Base-by-base conservation (phyloP, 2,113 vertebrate species). In the Propithecus coquereli region DNA sequence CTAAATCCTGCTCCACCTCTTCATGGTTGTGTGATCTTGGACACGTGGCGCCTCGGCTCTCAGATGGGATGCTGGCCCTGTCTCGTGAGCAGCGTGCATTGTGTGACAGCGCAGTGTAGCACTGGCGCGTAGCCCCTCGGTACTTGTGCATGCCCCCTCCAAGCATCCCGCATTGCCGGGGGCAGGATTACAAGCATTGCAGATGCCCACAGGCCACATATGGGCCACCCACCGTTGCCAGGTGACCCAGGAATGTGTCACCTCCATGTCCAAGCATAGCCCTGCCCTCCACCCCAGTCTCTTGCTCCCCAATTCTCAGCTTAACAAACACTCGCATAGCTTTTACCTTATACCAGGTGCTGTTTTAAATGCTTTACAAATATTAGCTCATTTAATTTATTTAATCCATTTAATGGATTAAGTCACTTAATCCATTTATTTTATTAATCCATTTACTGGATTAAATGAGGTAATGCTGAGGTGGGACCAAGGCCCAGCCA, bases 361-460 rank as follows among this genome's bases (percentile, higher is more conserved):
- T 40, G 9, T 54, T 77, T 68, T 47, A 81, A 96, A 65, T 34
- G 52, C 18, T 94, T 91, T 81, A 43, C 14, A 77, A 85, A 97
- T 86, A 96, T 63, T 76, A 94, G 80, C 37, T 52, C 57, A 3
- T 59, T 70, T 71, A 87, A 3, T 59, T 70, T 71, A 87, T 94
- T 87, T 90, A 85, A 94, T 84, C 66, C 47, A 71, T 77, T 95
- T 90, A 92, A 40, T 94, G 83, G 79, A 94, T 95, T 91, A 97
- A 74, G 57, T 66, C 25, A 91, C 65, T 88, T 92, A 71, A 96
- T 87, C 71, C n/a, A 52, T 61, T 71, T 79, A 66, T 92, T 94
- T 70, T 73, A 90, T 94, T 66, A 91, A 85, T 92, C 71, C 71
- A 86, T 54, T 68, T 95, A 87, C 54, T 91, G 70, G 87, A 95